Percentiles rank a stretch among this genome's conserved stretches.
phyloP scores from a whole-genome alignment of 2,113 vertebrate species.

The Peromyscus leucopus region DNA sequence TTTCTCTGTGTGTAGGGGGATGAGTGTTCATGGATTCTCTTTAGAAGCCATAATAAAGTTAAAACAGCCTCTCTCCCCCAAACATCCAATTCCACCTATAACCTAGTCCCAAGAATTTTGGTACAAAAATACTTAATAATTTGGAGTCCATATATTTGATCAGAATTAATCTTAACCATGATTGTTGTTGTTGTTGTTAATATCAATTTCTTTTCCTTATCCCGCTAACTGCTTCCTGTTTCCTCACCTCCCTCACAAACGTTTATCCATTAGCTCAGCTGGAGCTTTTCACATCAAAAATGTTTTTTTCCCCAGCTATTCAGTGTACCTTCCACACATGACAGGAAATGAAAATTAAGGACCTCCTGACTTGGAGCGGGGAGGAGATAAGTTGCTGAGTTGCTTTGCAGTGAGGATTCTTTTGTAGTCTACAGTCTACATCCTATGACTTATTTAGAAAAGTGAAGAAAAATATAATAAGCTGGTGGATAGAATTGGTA shows the following conservation, averaged over 20 bases:
- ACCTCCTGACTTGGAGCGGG: background rate
- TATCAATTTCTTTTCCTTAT: background rate
- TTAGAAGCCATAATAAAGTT: background rate
- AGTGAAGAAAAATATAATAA: background rate
- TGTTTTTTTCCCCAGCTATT: background rate
- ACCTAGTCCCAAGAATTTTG: background rate
- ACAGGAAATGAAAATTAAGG: background rate
- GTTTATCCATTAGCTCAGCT: background rate
- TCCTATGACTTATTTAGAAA: background rate
- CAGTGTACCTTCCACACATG: background rate
- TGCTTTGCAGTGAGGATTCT: constrained; percentile 35
- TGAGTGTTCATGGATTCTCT: background rate
- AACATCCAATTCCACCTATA: background rate
- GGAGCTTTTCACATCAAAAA: background rate
- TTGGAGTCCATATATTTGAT: background rate
- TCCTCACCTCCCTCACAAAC: background rate
- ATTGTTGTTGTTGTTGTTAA: too few relatives aligned
- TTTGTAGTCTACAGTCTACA: background rate
- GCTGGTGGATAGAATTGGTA: background rate
- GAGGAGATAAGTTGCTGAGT: background rate
- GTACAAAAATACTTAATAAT: background rate
- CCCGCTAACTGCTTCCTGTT: fast-evolving
- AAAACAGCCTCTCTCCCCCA: background rate
- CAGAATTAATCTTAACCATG: background rate
- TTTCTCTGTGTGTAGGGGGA: background rate